Evolutionary conservation across 2,113 vertebrate species (phyloP).

Genomic region (Mirounga angustirostris): DNA sequence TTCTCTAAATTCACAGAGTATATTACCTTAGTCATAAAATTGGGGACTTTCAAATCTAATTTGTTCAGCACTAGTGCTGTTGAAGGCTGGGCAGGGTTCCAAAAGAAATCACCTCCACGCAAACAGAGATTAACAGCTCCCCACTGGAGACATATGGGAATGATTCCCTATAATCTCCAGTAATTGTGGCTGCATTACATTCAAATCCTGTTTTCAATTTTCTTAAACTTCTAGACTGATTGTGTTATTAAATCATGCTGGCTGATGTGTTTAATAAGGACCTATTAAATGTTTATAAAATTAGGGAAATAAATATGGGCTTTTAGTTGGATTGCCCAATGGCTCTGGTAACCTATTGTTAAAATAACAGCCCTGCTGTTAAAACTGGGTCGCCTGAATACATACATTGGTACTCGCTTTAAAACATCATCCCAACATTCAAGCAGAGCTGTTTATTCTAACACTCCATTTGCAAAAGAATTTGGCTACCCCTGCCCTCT

Average conservation of each 20-base stretch:
- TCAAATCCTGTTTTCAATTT: constrained; percentile 97
- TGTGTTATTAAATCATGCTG: constrained; percentile 99
- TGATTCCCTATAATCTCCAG: constrained; percentile 97
- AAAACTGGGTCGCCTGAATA: constrained; percentile 84
- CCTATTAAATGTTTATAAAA: constrained; percentile 95
- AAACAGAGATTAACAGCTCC: constrained; percentile 97
- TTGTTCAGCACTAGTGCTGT: constrained; percentile 91
- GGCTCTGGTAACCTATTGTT: constrained; percentile 91
- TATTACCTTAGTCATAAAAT: constrained; percentile 93
- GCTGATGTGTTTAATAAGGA: constrained; percentile 96
- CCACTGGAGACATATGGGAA: constrained; percentile 98
- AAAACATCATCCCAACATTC: constrained; percentile 71
- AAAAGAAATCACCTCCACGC: constrained; percentile 97
- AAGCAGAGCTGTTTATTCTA: constrained; percentile 65
- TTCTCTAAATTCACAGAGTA: constrained; percentile 91
- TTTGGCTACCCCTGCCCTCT: background rate
- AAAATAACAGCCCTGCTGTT: constrained; percentile 86
- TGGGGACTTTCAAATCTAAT: constrained; percentile 94
- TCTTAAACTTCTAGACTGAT: constrained; percentile 97
- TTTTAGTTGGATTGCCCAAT: constrained; percentile 90
- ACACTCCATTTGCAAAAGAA: constrained; percentile 70
- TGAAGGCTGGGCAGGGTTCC: constrained; percentile 93
- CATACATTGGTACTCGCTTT: constrained; percentile 79
- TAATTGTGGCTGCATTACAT: constrained; percentile 98
- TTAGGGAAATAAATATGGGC: constrained; percentile 92